These are phyloP conservation scores for Xiphorhynchus elegans DNA, from an alignment of 2,113 vertebrate genomes.

Conservation along the genomic window DNA sequence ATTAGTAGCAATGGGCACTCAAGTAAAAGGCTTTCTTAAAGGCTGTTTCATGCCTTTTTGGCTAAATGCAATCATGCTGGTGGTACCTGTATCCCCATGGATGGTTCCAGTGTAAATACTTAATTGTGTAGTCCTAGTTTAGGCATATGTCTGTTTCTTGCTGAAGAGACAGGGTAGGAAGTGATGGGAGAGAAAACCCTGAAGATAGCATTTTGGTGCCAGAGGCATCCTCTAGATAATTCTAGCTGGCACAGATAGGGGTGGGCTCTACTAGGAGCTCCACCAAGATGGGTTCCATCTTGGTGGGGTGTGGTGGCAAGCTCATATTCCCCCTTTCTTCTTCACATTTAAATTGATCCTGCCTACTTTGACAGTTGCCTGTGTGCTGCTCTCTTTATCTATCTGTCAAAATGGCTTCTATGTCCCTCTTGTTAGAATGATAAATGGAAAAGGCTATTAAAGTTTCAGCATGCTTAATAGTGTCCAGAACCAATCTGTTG, in stretches of 20 bases:
- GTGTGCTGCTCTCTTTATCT: background rate
- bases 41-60: background rate
- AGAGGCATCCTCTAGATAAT: background rate
- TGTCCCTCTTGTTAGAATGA: background rate
- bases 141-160: background rate
- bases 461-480: background rate
- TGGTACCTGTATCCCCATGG: background rate
- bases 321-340: background rate
- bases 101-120: background rate
- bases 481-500: background rate
- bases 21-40: background rate
- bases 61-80: background rate
- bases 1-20: background rate
- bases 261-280: fast-evolving
- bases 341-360: background rate
- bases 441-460: background rate
- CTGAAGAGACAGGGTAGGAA: background rate
- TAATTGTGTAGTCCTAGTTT: background rate
- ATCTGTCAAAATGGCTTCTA: background rate
- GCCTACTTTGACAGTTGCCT: background rate
- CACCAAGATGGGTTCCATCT: background rate
- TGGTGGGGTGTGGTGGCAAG: background rate
- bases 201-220: background rate
- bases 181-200: background rate
- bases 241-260: background rate